These are phyloP conservation scores for Perccottus glenii DNA, from an alignment of 2,113 vertebrate genomes.

Conservation along the genomic window DNA sequence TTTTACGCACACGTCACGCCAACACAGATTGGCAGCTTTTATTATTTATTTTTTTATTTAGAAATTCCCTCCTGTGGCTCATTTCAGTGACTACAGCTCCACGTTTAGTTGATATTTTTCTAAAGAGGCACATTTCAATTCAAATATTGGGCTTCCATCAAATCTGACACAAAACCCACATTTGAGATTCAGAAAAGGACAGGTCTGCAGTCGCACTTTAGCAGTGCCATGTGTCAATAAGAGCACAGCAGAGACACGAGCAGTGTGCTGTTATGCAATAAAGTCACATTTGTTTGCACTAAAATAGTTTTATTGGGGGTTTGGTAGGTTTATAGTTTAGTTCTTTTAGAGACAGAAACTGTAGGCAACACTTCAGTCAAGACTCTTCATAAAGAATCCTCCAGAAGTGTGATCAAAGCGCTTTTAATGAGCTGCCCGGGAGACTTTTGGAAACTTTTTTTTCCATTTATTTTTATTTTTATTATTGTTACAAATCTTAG, in stretches of 20 bases:
- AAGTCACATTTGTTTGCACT: conserved; percentile 72
- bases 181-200: conserved; percentile 30
- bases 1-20: conserved; percentile 8
- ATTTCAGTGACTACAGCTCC: neutral
- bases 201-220: conserved; percentile 84
- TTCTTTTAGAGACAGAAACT: conserved; percentile 65
- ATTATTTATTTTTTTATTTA: neutral
- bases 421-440: conserved; percentile 39
- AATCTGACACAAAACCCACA: conserved; percentile 28
- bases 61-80: conserved; percentile 27
- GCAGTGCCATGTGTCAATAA: conserved; percentile 76
- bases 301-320: conserved; percentile 55
- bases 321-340: conserved; percentile 35
- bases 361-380: conserved; percentile 61
- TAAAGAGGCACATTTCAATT: neutral
- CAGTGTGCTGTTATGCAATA: conserved; percentile 82
- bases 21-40: conserved; percentile 33
- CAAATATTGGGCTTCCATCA: conserved; percentile 33
- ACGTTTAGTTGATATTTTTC: neutral
- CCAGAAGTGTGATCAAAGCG: conserved; percentile 39
- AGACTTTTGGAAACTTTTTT: conserved; percentile 19
- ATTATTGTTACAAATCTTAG: conserved; percentile 28
- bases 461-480: conserved; percentile 5
- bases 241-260: conserved; percentile 44
- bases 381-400: conserved; percentile 37